Evolutionary conservation across 2,113 vertebrate genomes (phyloP).

Genomic region (Daphoenositta chrysoptera): DNA sequence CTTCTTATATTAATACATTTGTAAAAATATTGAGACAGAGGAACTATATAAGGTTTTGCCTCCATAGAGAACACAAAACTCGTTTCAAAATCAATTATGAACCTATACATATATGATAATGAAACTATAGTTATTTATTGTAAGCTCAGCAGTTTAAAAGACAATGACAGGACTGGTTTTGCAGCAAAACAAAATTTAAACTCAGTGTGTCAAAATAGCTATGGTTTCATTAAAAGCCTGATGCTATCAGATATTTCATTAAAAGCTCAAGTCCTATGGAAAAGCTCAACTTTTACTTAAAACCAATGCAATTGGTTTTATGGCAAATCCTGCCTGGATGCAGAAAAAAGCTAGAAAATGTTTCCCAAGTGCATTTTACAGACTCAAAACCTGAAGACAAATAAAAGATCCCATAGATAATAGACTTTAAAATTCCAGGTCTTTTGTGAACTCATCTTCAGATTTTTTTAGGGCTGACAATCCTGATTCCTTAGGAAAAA

Average conservation of each 20-base stretch:
- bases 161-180: not conserved
- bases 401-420: not conserved
- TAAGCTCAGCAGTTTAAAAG: not conserved
- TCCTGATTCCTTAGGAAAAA: not conserved
- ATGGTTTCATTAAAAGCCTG: not conserved
- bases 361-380: not conserved
- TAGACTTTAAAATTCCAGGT: not conserved
- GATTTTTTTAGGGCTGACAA: not conserved
- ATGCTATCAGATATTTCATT: not conserved
- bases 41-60: not conserved
- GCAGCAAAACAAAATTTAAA: not conserved
- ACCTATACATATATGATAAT: not conserved
- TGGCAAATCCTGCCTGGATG: not conserved
- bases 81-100: not conserved
- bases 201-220: not conserved
- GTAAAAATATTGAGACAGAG: not conserved
- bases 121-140: not conserved
- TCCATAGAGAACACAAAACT: not conserved
- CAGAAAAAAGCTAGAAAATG: not conserved
- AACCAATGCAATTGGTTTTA: not conserved
- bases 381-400: not conserved
- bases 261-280: not conserved
- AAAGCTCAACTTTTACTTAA: not conserved
- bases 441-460: not conserved
- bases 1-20: not conserved